Conservation (phyloP, 2,888 invertebrate genomes). For the Caenorhabditis panamensis region DNA sequence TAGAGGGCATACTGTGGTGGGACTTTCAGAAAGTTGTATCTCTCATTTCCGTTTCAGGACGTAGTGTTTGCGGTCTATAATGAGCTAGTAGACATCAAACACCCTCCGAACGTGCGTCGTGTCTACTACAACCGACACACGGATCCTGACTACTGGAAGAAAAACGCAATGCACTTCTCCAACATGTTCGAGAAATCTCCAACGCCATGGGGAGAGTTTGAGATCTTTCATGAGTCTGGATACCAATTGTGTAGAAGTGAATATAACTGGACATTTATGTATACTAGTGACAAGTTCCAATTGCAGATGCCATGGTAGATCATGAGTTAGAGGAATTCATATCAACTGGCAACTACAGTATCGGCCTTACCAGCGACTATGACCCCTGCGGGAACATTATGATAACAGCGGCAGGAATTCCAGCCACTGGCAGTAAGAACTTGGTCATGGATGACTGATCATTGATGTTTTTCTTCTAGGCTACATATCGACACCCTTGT, state of each 20-base stretch:
- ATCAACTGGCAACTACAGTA: conserved; percentile 20
- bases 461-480: conserved; percentile 5
- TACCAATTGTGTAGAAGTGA: conserved; percentile 32
- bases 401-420: conserved; percentile 31
- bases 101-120: conserved; percentile 10
- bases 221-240: conserved; percentile 33
- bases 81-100: conserved; percentile 9
- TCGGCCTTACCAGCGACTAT: conserved; percentile 40
- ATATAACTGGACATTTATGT: neutral
- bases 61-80: conserved; percentile 41
- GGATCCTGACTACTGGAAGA: conserved; percentile 38
- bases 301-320: conserved; percentile 32
- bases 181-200: conserved; percentile 32
- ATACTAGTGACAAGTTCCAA: neutral
- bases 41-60: conserved; percentile 11
- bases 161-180: conserved; percentile 31
- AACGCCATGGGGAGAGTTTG: conserved; percentile 25
- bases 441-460: neutral
- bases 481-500: conserved; percentile 23
- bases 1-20: conserved; percentile 29
- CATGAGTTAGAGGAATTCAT: conserved; percentile 4
- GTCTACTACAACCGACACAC: conserved; percentile 19
- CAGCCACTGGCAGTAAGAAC: conserved; percentile 17
- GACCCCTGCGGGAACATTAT: conserved; percentile 39
- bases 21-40: too few relatives aligned